These are phyloP conservation scores for Ianthella basta DNA, from an alignment of 37 sponge, comb jelly and placozoan genomes.

Conservation along the genomic window DNA sequence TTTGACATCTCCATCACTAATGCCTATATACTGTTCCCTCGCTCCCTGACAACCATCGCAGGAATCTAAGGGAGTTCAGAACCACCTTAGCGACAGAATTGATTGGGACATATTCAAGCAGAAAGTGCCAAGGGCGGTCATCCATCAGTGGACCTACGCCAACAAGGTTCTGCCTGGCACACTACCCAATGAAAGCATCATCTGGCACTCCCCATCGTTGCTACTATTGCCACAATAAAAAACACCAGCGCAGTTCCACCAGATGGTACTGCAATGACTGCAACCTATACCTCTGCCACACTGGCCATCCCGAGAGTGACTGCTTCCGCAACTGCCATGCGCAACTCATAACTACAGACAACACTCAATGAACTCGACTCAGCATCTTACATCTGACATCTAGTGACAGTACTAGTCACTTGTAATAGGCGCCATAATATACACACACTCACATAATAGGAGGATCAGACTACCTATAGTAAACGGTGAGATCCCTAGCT, in stretches of 20 bases:
- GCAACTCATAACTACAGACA: too few species aligned
- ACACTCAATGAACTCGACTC: too few species aligned
- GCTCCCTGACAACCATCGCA: neutral
- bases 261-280: neutral
- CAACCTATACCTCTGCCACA: neutral
- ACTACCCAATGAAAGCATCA: neutral
- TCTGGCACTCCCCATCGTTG: neutral
- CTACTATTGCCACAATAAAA: neutral
- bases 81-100: neutral
- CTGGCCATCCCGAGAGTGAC: neutral
- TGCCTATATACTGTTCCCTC: neutral
- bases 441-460: too few species aligned
- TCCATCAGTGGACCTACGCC: neutral
- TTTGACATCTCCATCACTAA: conserved; percentile 12
- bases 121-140: neutral
- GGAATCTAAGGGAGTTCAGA: neutral
- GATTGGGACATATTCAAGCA: neutral
- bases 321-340: neutral
- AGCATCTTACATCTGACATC: too few species aligned
- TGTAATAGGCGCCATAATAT: too few species aligned
- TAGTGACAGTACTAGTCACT: too few species aligned
- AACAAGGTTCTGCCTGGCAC: neutral
- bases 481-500: too few species aligned
- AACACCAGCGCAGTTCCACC: neutral
- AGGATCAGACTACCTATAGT: too few species aligned